Evolutionary conservation across 2,888 invertebrate genomes (phyloP), one percentile per base, ranked within the genome.

Genomic region (Chromoteleia sp.): DNA sequence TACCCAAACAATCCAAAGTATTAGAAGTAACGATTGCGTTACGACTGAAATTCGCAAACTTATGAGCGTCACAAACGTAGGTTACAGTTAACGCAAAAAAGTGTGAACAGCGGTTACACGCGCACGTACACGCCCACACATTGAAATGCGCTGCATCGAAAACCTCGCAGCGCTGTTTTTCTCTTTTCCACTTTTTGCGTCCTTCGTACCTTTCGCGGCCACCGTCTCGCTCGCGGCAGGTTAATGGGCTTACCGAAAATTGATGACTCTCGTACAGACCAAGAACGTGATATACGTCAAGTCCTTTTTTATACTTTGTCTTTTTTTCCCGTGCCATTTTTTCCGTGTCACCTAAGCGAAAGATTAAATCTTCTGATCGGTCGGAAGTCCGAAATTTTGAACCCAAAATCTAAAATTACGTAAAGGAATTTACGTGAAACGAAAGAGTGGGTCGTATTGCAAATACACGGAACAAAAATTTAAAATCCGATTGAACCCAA

Each of bases 191-290:
- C 70, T 74, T 67, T 75, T 54, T 70, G 33, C 63, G 56, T 48
- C 15, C 43, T 56, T 56, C 59, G 43, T 56, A 41, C 52, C 65
- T 75, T 70, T 68, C 50, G 68, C 74, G 70, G 7, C 45, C 52
- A 33, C 30, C 70, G 83, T 81, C 83, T 84, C 85, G 80, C 83
- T 81, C 83, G 67, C 67, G 78, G 80, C 83, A 86, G 85, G 87
- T 88, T 88, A 89, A 89, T 88, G 89, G 89, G 88, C 86, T 89
- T 88, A 86, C 85, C 83, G 86, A 88, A 87, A 89, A 89, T 89
- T 88, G 88, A 89, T 89, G 87, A 84, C 83, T 80, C 65, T 78
- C 82, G 86, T 85, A 83, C 85, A 82, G 83, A 76, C 56, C 58
- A 45, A 56, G 59, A 70, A 43, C 63, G 56, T 61, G 80, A 74